A percentile compares a stretch with the other conserved stretches of the same genome.
Evolutionary conservation across 2,113 vertebrate species (phyloP).

Genomic region (Plestiodon gilberti): DNA sequence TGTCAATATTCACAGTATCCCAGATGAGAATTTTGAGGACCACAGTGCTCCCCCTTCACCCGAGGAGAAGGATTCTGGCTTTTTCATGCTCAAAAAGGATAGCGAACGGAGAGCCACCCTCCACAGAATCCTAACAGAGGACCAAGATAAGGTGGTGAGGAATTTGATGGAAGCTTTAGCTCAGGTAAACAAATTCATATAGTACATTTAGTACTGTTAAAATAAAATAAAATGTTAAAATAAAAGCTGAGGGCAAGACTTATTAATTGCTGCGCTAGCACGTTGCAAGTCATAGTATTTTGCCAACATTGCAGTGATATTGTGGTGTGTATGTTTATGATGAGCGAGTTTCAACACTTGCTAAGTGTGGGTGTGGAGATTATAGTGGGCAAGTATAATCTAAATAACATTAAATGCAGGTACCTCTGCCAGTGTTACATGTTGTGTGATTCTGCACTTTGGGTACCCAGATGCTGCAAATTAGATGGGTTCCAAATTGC

Average conservation of each 20-base stretch:
- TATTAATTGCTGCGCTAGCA: background rate
- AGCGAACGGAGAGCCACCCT: constrained; percentile 95
- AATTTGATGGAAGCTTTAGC: constrained; percentile 91
- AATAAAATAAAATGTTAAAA: background rate
- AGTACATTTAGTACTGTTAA: background rate
- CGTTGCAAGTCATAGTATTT: background rate
- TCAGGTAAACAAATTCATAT: constrained; percentile 80
- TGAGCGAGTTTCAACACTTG: background rate
- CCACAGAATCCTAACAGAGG: constrained; percentile 93
- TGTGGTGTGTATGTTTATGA: background rate
- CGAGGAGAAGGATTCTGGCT: constrained; percentile 95
- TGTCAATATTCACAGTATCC: constrained; percentile 81
- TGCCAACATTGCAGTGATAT: background rate
- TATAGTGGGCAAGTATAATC: background rate
- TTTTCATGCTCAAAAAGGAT: constrained; percentile 97
- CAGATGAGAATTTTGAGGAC: constrained; percentile 98
- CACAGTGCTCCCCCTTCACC: constrained; percentile 98
- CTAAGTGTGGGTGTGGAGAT: background rate
- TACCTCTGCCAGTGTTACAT: background rate
- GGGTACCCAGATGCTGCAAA: background rate
- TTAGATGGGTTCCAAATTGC: background rate
- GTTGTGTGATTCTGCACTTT: background rate
- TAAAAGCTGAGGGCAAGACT: background rate
- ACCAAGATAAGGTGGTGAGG: constrained; percentile 91
- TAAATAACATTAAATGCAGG: background rate